Percentiles rank a stretch among this genome's conserved stretches.
phyloP scores from a whole-genome alignment of 1,140 invertebrate genomes.

The Meloidogyne exigua region DNA sequence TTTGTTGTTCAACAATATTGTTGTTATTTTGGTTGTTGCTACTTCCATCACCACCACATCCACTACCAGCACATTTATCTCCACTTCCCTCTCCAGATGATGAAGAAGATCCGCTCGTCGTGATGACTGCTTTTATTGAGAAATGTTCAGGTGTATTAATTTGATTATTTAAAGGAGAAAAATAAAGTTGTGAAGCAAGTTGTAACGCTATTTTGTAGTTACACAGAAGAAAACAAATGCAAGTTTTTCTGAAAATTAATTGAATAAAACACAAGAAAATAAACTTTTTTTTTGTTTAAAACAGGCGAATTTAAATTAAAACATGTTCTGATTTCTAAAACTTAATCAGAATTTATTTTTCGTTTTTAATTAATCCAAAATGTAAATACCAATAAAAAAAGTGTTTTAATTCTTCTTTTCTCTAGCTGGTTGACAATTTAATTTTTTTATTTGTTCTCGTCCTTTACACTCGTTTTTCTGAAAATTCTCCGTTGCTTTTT shows the following conservation, averaged over 20 bases:
- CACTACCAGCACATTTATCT: neutral
- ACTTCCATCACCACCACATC: neutral
- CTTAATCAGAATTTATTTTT: neutral
- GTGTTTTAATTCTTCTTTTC: neutral
- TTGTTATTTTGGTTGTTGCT: neutral
- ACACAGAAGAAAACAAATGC: neutral
- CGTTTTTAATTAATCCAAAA: neutral
- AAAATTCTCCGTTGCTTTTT: no score
- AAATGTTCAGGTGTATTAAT: constrained; percentile 2
- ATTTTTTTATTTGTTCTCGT: neutral
- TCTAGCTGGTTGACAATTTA: neutral
- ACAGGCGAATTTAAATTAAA: neutral
- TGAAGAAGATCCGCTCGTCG: constrained; percentile 1
- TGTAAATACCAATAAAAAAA: neutral
- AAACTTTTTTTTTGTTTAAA: neutral
- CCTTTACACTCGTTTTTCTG: neutral
- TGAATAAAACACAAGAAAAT: neutral
- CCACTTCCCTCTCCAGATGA: neutral
- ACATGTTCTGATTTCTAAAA: neutral
- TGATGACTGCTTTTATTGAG: neutral
- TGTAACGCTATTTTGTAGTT: neutral
- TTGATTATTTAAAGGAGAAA: neutral
- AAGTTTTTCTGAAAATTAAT: neutral
- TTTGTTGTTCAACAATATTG: neutral
- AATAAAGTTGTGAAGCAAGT: neutral